Evolutionary conservation across 2,888 invertebrate species (phyloP), one percentile per base, ranked within the genome.

Genomic region (Galerucella pusilla): DNA sequence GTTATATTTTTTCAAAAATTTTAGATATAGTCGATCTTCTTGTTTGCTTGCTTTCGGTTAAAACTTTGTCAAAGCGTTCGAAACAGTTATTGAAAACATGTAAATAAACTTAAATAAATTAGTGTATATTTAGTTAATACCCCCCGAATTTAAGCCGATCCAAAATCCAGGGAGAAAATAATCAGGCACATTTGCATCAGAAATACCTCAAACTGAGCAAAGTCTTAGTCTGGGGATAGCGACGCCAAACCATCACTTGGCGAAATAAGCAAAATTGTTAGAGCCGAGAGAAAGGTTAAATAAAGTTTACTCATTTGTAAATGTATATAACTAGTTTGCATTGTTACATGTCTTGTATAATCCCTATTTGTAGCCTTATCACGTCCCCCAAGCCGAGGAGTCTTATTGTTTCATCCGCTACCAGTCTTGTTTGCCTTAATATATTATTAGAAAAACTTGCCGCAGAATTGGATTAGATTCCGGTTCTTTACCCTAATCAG

Each of bases 301-400:
- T 85, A 84, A 86, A 86, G 84, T 85, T 85, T 84, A 83, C 83
- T 85, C 85, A 85, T 85, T 86, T 84, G 85, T 83, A 82, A 85
- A 85, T 82, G 81, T 82, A 80, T 84, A 83, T 81, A 82, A 81
- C 81, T 83, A 80, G 81, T 83, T 82, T 81, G 83, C 79, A 79
- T 82, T 81, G 83, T 81, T 81, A 82, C 80, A 81, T 80, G 81
- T 81, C 80, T 79, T 76, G 76, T 79, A 76, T 80, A 80, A 80
- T 81, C 78, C 78, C 71, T 78, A 76, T 81, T 79, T 79, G 80
- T 74, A 80, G 74, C 77, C 79, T 75, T 77, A 77, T 80, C 81
- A 81, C 81, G 82, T 82, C 73, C 71, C 75, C 67, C 73, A 74
- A 78, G 76, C 73, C 64, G 73, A 72, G 71, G 65, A 79, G 75